Evolutionary conservation across 2,113 vertebrate genomes (phyloP).

Genomic region (Quiscalus mexicanus): DNA sequence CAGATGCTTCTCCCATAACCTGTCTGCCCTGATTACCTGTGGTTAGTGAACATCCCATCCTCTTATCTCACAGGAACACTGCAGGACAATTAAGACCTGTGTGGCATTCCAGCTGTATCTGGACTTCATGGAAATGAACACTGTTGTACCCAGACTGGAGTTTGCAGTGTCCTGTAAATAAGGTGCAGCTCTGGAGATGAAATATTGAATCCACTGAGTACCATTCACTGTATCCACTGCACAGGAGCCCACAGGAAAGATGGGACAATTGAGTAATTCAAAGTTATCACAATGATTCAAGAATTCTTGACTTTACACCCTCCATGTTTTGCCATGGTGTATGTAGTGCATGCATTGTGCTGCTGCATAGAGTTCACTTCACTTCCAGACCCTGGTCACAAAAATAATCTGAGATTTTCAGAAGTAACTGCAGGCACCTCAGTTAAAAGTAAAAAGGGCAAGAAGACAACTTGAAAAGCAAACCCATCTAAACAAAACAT

Average conservation of each 20-base stretch:
- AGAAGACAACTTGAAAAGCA: background rate
- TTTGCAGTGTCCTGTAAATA: background rate
- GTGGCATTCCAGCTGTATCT: background rate
- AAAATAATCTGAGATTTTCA: background rate
- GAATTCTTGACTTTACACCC: background rate
- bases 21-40: background rate
- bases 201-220: background rate
- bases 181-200: background rate
- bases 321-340: background rate
- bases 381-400: background rate
- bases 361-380: background rate
- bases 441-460: background rate
- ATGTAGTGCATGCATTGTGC: background rate
- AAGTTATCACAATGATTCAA: background rate
- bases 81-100: background rate
- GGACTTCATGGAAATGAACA: background rate
- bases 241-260: background rate
- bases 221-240: background rate
- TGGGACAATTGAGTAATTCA: background rate
- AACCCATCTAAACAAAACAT: background rate
- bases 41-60: background rate
- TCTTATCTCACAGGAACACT: constrained; percentile 6
- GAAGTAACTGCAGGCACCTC: background rate
- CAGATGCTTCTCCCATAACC: background rate
- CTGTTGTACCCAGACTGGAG: background rate